Evolutionary conservation across 2,113 vertebrate genomes (phyloP), one percentile per base, ranked within the genome.

Genomic region (Nothoprocta pentlandii): DNA sequence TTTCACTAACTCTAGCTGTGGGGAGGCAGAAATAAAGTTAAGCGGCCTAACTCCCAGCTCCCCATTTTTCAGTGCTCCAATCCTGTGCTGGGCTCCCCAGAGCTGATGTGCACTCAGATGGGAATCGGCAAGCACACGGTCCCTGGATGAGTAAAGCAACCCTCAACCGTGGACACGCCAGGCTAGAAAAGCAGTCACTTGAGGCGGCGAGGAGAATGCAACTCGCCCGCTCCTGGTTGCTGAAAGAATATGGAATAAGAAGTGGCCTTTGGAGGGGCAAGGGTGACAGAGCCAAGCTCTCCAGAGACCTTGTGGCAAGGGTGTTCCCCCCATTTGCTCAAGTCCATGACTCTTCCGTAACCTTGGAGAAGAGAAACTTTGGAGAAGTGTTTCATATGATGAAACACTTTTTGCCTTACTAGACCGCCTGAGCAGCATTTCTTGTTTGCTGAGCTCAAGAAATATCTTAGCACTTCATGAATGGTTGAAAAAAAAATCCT

Each of bases 391-490:
- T 79, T 56, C 9, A 22, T 64, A 62, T 71, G 85, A 68, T 3
- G 1, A 87, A 91, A 89, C 4, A 0, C 28, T 62, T 36, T 34
- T 85, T 46, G n/a, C 53, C 53, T 89, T 78, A 61, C 76, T 89
- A 84, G 90, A 82, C 71, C 89, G 84, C 25, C 92, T 74, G 47
- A 86, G 39, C 2, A 12, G n/a, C 44, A 17, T 64, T 84, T 90
- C 36, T 78, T 83, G 36, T 21, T 75, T 42, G 15, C 68, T 84
- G 64, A 85, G 54, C 63, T 78, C 47, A 44, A 88, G 73, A 86
- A 88, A 16, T 28, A 56, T 89, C 77, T 86, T 92, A 78, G 77
- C 85, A 88, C 74, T 92, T 93, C 75, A 81, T 73, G 83, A 92
- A 54, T 51, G 44, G 23, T n/a, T 89, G 49, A 85, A 95, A 90